These are phyloP conservation scores for Halictus ligatus DNA, from an alignment of 2,888 invertebrate genomes.

Conservation along the genomic window DNA sequence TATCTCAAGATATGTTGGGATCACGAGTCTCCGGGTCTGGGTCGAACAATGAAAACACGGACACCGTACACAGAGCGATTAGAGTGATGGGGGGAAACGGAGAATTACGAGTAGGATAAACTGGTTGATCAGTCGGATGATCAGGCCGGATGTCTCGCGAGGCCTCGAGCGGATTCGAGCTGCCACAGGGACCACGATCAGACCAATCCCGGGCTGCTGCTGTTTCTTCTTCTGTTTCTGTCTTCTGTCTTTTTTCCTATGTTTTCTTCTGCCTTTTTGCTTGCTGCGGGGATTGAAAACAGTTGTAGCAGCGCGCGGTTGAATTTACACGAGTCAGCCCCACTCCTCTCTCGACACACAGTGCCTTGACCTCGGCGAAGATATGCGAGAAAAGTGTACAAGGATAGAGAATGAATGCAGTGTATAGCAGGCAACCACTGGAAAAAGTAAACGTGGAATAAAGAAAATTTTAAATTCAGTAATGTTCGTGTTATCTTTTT, in stretches of 20 bases:
- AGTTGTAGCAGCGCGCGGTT: background rate
- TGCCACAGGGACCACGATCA: background rate
- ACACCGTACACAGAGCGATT: slow-evolving; percentile 8
- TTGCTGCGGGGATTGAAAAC: background rate
- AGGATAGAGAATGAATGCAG: no score
- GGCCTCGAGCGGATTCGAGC: slow-evolving; percentile 14
- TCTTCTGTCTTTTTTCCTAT: background rate
- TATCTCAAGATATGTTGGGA: slow-evolving; percentile 16
- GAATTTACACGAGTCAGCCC: background rate
- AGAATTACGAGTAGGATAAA: slow-evolving; percentile 1
- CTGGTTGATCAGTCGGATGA: slow-evolving; percentile 13
- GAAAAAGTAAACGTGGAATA: no score
- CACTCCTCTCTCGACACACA: background rate
- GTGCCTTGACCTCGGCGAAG: no score
- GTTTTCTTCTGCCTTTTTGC: slow-evolving; percentile 33
- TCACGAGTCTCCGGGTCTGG: slow-evolving; percentile 13
- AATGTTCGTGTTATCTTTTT: no score
- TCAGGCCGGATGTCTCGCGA: slow-evolving; percentile 18
- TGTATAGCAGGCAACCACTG: no score
- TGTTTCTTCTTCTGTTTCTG: background rate
- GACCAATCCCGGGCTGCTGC: background rate
- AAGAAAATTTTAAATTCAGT: no score
- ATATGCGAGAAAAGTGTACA: no score
- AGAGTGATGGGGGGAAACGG: background rate
- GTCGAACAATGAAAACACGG: slow-evolving; percentile 12